Evolutionary conservation across 1,140 invertebrate species (phyloP), one percentile per base, ranked within the genome.

Genomic region (Tetramorium alpestre): DNA sequence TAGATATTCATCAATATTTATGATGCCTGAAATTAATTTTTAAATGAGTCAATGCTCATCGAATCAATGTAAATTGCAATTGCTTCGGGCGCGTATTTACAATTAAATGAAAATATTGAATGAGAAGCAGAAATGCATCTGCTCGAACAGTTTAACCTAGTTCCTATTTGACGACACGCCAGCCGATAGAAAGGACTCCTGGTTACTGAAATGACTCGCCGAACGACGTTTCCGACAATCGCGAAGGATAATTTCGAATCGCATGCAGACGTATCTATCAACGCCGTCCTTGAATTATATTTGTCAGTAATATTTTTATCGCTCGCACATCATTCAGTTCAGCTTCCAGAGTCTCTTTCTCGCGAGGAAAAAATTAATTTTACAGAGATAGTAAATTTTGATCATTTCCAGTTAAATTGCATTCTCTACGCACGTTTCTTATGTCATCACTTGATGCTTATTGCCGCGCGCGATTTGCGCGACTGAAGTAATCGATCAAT

Each of bases 121-220:
- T 49, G 80, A 69, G 60, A 49, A 33, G 80, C 28, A 33, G 70
- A 88, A 85, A 38, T 64, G 69, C 72, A 60, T 25, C 62, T 47
- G 58, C 13, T 76, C 56, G 22, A 72, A 73, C 58, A 87, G 87
- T 91, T 92, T 92, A 92, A 91, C 90, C 91, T 44, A 90, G 88
- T 91, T 92, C 41, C 41, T 44, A 16, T 78, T 88, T 81, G 62
- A 91, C 64, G 80, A 87, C 60, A 7, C n/a, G 38, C 25, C 69
- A 76, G 51, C 65, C 62, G 49, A 84, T 80, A 58, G 67, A 81
- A 90, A 87, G 33, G 58, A 47, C 41, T 90, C 56, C 44, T 33
- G 70, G 10, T 72, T 67, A 88, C 49, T 78, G 69, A 80, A 87
- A 84, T 91, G 82, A 88, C 47, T 80, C 41, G 51, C 49, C 28